phyloP scores from a whole-genome alignment of 2,888 invertebrate genomes.

The Drosophila nr. fundita region DNA sequence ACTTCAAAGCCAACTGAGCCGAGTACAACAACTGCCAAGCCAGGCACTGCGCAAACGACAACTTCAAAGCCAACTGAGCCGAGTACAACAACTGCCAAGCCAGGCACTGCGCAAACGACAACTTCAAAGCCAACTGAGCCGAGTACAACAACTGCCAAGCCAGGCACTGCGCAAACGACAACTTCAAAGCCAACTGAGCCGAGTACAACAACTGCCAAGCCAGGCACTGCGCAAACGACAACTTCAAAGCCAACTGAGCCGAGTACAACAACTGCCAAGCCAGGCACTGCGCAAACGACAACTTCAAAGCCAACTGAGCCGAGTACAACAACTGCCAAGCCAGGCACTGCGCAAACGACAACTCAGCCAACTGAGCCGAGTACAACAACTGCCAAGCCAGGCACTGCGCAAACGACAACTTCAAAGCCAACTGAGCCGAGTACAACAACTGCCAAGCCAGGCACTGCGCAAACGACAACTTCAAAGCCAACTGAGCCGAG shows the following conservation, averaged over 20 bases:
- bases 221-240: not conserved
- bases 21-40: too few species aligned
- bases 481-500: too few species aligned
- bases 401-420: too few species aligned
- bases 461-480: too few species aligned
- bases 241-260: not conserved
- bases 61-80: not conserved
- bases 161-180: constrained; percentile 2
- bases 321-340: not conserved
- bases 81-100: constrained; percentile 13
- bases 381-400: too few species aligned
- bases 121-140: not conserved
- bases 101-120: constrained; percentile 2
- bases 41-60: not conserved
- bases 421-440: too few species aligned
- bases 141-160: constrained; percentile 19
- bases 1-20: too few species aligned
- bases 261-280: not conserved
- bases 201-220: not conserved
- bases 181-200: constrained; percentile 7
- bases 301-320: not conserved
- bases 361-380: not conserved
- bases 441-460: too few species aligned
- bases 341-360: not conserved
- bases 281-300: not conserved